Evolutionary conservation across 2,888 invertebrate genomes (phyloP).

Genomic region (Alloscopus bannaensis): DNA sequence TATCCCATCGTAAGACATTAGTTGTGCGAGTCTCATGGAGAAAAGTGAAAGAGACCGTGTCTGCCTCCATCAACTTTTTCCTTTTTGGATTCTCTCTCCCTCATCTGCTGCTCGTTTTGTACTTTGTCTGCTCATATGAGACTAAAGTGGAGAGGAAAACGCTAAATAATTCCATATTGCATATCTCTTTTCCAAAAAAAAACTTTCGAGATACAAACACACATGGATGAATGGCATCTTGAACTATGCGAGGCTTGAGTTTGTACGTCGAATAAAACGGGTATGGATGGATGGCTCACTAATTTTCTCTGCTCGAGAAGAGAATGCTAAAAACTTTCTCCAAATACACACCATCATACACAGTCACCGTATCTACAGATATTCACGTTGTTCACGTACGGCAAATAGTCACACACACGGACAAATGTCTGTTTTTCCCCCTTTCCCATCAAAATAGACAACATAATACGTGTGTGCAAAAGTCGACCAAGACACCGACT

Average conservation of each 20-base stretch:
- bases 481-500: neutral
- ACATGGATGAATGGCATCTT: neutral
- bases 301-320: conserved; percentile 18
- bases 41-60: neutral
- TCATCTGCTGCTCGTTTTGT: conserved; percentile 1
- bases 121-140: too few species aligned
- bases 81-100: neutral
- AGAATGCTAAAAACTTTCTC: neutral
- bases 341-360: too few species aligned
- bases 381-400: too few species aligned
- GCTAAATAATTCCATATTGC: conserved; percentile 23
- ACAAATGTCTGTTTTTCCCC: conserved; percentile 7
- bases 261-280: neutral
- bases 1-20: too few species aligned
- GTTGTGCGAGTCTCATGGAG: too few species aligned
- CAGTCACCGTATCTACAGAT: too few species aligned
- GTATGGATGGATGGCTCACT: conserved; percentile 36
- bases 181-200: neutral
- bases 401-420: too few species aligned
- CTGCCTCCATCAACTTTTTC: neutral
- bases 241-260: too few species aligned
- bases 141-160: conserved; percentile 19
- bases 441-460: neutral
- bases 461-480: neutral
- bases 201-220: neutral